These are phyloP conservation scores for Listronotus bonariensis DNA, from an alignment of 1,140 invertebrate genomes.

Conservation along the genomic window DNA sequence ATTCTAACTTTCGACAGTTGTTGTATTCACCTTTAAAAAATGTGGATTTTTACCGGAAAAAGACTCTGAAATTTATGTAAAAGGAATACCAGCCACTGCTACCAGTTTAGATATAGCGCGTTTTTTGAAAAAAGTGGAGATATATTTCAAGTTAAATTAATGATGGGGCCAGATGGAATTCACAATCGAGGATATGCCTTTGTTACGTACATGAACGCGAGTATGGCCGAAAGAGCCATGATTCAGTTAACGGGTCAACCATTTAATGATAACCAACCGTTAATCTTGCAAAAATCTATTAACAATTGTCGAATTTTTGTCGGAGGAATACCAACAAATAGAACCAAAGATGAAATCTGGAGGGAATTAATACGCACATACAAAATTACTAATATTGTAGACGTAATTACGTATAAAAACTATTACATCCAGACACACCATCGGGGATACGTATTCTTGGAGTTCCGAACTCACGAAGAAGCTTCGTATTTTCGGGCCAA, in stretches of 20 bases:
- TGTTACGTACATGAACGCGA: slow-evolving; percentile 34
- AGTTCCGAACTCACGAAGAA: slow-evolving; percentile 77
- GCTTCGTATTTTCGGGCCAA: slow-evolving; percentile 75
- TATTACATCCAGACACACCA: slow-evolving; percentile 3
- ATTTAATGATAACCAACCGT: not conserved
- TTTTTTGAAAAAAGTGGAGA: slow-evolving; percentile 32
- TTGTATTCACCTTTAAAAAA: not conserved
- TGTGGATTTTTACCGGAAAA: slow-evolving; percentile 7
- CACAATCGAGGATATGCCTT: slow-evolving; percentile 36
- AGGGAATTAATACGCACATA: slow-evolving; percentile 67
- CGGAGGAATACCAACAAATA: slow-evolving; percentile 75
- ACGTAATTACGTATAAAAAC: slow-evolving; percentile 77
- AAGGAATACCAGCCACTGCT: slow-evolving; percentile 12
- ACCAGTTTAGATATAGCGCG: slow-evolving; percentile 14
- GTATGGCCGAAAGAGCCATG: slow-evolving; percentile 18
- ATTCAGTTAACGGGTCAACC: not conserved
- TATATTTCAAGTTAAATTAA: slow-evolving; percentile 21
- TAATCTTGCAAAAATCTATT: slow-evolving; percentile 29
- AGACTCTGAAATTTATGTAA: slow-evolving; percentile 21
- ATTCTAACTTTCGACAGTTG: not conserved
- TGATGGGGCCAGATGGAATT: slow-evolving; percentile 25
- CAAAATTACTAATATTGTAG: slow-evolving; percentile 61
- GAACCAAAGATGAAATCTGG: slow-evolving; percentile 70
- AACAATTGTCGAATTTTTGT: slow-evolving; percentile 85
- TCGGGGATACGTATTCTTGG: slow-evolving; percentile 86